Evolutionary conservation across 2,113 vertebrate genomes (phyloP).

Genomic region (Nesoenas mayeri): DNA sequence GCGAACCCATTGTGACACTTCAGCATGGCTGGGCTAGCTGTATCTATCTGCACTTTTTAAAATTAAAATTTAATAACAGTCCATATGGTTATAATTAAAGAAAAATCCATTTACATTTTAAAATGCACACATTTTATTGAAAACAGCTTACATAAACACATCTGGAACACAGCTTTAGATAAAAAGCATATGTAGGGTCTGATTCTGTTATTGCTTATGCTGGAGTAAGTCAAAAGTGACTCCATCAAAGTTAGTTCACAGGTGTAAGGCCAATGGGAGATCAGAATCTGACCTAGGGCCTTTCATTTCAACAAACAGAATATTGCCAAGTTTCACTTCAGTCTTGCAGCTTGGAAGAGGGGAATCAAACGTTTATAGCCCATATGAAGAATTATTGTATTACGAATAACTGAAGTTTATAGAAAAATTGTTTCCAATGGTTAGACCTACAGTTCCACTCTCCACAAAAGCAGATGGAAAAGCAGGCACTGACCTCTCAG

Average conservation of each 20-base stretch:
- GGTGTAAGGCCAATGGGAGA: constrained; percentile 46
- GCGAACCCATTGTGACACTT: not conserved
- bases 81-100: constrained; percentile 63
- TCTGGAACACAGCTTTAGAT: constrained; percentile 65
- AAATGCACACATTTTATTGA: constrained; percentile 55
- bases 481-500: not conserved
- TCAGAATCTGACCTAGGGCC: constrained; percentile 29
- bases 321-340: constrained; percentile 41
- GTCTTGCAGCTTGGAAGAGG: not conserved
- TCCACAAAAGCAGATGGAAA: constrained; percentile 8
- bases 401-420: not conserved
- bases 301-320: constrained; percentile 37
- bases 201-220: constrained; percentile 33
- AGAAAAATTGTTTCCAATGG: constrained; percentile 27
- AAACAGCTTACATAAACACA: constrained; percentile 66
- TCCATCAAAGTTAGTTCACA: constrained; percentile 43
- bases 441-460: not conserved
- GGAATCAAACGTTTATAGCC: constrained; percentile 39
- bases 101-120: constrained; percentile 68
- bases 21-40: not conserved
- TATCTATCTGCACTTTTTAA: constrained; percentile 30
- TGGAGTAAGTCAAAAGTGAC: constrained; percentile 30
- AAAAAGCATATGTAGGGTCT: constrained; percentile 49
- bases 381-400: constrained; percentile 32
- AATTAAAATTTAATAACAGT: constrained; percentile 58